A percentile compares a stretch with the other conserved stretches of the same genome.
Conservation (phyloP, 2,113 vertebrate genomes). For the Dromaius novaehollandiae region DNA sequence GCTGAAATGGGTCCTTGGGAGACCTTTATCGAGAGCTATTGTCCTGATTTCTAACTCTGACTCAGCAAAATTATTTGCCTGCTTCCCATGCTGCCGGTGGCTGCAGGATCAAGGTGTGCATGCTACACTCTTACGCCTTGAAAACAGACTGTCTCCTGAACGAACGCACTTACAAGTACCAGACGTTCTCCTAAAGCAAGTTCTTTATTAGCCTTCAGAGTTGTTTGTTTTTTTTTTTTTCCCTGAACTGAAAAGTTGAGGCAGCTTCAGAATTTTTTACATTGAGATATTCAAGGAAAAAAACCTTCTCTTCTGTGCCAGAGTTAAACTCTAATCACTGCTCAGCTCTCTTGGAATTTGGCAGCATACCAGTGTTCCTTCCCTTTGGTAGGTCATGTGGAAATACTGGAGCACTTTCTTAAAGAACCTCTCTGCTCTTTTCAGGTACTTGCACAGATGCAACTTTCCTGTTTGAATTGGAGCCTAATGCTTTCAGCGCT, state of each 20-base stretch:
- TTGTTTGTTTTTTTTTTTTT: neutral
- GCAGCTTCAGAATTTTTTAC: neutral
- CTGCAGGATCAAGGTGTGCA: neutral
- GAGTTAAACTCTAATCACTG: constrained; percentile 62
- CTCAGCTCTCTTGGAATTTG: constrained; percentile 68
- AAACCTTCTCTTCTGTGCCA: constrained; percentile 11
- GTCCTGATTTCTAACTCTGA: neutral
- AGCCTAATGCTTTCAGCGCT: neutral
- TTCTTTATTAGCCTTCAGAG: neutral
- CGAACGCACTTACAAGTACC: neutral
- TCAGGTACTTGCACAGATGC: constrained; percentile 39
- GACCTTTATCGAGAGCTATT: neutral
- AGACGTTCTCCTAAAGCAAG: constrained; percentile 8
- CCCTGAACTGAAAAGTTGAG: neutral
- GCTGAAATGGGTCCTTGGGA: neutral
- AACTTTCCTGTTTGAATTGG: neutral
- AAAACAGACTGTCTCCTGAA: neutral
- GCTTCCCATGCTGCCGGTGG: neutral
- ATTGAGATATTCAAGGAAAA: constrained; percentile 1
- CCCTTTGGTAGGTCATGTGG: constrained; percentile 59
- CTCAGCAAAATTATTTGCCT: neutral
- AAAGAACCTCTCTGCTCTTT: constrained; percentile 45
- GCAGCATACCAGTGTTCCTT: constrained; percentile 61
- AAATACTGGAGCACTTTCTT: constrained; percentile 57
- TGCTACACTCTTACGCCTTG: neutral